Evolutionary conservation across 2,797 vertebrate species (phyloP).

Genomic region (Melanotaenia trifasciata): DNA sequence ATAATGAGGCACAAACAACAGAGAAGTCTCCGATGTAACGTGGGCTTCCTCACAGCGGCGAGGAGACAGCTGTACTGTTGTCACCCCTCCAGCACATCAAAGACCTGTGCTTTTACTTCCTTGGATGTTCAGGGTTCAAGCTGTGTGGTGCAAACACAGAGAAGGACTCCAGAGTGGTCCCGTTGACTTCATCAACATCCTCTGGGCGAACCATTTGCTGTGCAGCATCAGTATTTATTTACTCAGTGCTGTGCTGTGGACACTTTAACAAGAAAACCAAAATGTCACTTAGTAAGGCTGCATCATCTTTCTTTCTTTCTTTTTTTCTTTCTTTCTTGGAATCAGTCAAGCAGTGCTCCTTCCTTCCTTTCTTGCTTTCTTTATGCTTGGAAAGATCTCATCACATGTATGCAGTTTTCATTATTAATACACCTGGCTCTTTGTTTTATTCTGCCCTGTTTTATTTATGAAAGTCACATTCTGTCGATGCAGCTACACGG

Average conservation of each 20-base stretch:
- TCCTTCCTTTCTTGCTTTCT: slow-evolving; percentile 22
- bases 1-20: slow-evolving; percentile 72
- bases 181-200: slow-evolving; percentile 47
- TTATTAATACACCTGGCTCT: slow-evolving; percentile 77
- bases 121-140: slow-evolving; percentile 44
- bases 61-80: slow-evolving; percentile 71
- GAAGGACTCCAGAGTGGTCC: slow-evolving; percentile 28
- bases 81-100: slow-evolving; percentile 72
- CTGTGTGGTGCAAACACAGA: slow-evolving; percentile 40
- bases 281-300: slow-evolving; percentile 6
- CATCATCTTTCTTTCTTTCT: background rate
- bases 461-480: slow-evolving; percentile 75
- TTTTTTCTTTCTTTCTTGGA: slow-evolving; percentile 8
- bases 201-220: slow-evolving; percentile 27
- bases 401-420: slow-evolving; percentile 70
- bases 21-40: slow-evolving; percentile 57
- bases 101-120: slow-evolving; percentile 64
- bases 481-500: slow-evolving; percentile 48
- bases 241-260: slow-evolving; percentile 8
- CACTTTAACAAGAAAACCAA: slow-evolving; percentile 4
- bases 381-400: slow-evolving; percentile 58
- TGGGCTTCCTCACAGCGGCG: slow-evolving; percentile 38
- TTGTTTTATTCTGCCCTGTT: slow-evolving; percentile 67
- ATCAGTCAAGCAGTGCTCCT: background rate
- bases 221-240: slow-evolving; percentile 29